These are phyloP conservation scores for Zootermopsis nevadensis DNA, from an alignment of 2,888 invertebrate species.

Conservation along the genomic window DNA sequence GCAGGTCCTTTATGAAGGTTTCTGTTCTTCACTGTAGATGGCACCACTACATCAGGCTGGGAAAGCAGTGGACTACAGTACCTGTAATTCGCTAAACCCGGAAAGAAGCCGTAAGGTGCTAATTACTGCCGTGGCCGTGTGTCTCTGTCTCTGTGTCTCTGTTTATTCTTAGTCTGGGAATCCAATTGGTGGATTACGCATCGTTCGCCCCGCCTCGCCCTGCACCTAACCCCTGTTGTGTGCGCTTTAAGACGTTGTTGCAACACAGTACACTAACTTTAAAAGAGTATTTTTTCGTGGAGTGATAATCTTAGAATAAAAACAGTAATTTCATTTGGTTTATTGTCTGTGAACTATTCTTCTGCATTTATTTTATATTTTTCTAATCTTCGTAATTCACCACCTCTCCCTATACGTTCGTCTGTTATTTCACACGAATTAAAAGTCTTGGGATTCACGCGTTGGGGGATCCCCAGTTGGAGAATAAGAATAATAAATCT, in stretches of 20 bases:
- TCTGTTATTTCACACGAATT: too few relatives aligned
- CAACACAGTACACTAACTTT: not conserved
- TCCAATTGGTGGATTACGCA: constrained; percentile 9
- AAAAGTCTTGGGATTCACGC: too few relatives aligned
- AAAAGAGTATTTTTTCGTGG: not conserved
- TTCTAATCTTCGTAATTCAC: too few relatives aligned
- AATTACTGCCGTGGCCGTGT: constrained; percentile 32
- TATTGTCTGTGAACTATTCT: too few relatives aligned
- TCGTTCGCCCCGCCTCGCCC: not conserved
- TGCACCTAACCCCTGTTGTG: not conserved
- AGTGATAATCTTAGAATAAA: too few relatives aligned
- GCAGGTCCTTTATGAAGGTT: constrained; percentile 16
- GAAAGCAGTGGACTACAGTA: constrained; percentile 42
- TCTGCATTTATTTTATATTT: too few relatives aligned
- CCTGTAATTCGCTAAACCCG: constrained; percentile 44
- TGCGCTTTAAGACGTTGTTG: not conserved
- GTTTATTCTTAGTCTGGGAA: constrained; percentile 38
- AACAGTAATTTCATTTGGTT: too few relatives aligned
- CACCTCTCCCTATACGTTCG: too few relatives aligned
- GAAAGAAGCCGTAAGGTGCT: constrained; percentile 47
- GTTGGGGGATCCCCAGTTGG: too few relatives aligned
- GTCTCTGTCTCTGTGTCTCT: constrained; percentile 24
- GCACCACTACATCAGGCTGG: constrained; percentile 45
- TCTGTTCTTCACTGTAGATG: constrained; percentile 47
- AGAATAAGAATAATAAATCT: too few relatives aligned